A percentile compares a stretch with the other conserved stretches of the same genome.
Evolutionary conservation across 2,797 vertebrate genomes (phyloP).

Genomic region (Podarcis siculus): DNA sequence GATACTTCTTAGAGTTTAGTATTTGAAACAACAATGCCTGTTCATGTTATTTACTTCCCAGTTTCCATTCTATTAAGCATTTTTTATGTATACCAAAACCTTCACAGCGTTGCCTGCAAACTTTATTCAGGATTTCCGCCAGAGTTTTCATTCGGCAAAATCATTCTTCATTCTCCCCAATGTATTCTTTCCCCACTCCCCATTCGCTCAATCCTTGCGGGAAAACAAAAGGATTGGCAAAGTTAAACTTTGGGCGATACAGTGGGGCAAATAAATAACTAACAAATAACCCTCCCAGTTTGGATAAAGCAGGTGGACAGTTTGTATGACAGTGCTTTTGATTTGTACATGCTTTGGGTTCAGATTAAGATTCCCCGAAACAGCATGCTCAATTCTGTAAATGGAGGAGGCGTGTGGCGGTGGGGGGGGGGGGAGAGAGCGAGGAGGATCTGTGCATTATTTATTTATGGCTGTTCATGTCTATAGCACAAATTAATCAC

Average conservation of each 20-base stretch:
- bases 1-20: fast-evolving
- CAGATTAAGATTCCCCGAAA: not conserved
- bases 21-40: fast-evolving
- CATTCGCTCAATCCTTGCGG: fast-evolving
- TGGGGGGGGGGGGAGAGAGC: not conserved
- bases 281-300: too few relatives aligned
- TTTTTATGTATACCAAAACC: not conserved
- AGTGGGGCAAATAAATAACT: not conserved
- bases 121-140: fast-evolving
- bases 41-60: fast-evolving
- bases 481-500: not conserved
- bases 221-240: not conserved
- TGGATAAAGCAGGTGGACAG: not conserved
- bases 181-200: not conserved
- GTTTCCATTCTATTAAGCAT: not conserved
- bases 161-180: not conserved
- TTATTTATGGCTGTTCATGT: conserved; percentile 21
- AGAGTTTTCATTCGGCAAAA: fast-evolving
- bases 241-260: not conserved
- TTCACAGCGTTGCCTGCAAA: fast-evolving
- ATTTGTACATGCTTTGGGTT: conserved; percentile 26
- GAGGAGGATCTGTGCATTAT: not conserved
- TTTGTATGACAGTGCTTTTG: conserved; percentile 37
- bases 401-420: conserved; percentile 6
- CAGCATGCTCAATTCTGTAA: not conserved